Base-by-base conservation (phyloP, 92 coral and sea anemone genomes). In the Porites evermanni region DNA sequence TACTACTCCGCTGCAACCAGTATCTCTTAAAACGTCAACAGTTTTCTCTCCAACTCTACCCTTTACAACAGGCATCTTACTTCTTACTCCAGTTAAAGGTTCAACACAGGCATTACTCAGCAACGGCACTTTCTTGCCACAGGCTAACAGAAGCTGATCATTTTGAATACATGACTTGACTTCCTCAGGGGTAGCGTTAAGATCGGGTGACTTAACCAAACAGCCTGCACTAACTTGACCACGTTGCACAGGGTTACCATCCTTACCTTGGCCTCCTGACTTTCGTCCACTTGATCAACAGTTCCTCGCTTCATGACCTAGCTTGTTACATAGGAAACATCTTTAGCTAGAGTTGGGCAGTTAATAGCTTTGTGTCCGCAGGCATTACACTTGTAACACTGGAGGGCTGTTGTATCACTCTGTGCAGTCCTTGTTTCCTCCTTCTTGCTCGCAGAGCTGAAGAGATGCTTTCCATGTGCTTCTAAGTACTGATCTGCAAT, bases 1-100 rank as follows among this genome's bases (percentile, higher is more conserved):
- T 1, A 91, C 94, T 11, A 93, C 79, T 12, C 92, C 94, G 77
- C 94, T 88, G 26, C 94, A 91, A 2, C 96, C 92, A 77, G 89
- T 93, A 59, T 88, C 94, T 60, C 95, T 77, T 19, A 86, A 68
- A 6, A 79, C 72, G 19, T 84, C 75, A 2, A 91, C 88, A 32
- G 20, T 20, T 12, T 84, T 79, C 12, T 70, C 90, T 5, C 81
- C 91, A 3, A 89, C 78, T 53, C 75, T 23, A 1, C 93, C 89
- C n/a, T 72, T 87, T 1, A 75, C 77, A 0, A 91, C 91, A 6
- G 89, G 94, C 92, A 84, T 83, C 38, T 88, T 83, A 4, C 54
- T 67, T 18, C 79, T 64, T 0, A n/a, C 85, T 18, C 70, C 26
- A 7, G 67, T 59, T 16, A 75, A 66, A 1, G 76, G 72, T 23